These are phyloP conservation scores for Schizothorax lantsangensis DNA, from an alignment of 2,797 vertebrate species.

Conservation along the genomic window DNA sequence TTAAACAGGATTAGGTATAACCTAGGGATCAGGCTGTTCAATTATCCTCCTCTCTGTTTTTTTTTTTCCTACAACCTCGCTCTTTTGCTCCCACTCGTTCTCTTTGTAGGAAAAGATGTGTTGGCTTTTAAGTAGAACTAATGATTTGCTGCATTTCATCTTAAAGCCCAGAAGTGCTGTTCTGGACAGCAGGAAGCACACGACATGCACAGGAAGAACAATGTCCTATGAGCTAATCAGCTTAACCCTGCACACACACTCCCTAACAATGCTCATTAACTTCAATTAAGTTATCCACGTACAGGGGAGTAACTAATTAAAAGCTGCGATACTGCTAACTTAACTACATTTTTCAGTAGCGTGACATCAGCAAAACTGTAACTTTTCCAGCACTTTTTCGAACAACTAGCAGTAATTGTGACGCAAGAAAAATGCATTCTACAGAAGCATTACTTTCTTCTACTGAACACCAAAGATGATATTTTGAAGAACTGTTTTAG, in stretches of 20 bases:
- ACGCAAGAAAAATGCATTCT: background rate
- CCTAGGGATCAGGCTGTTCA: conserved; percentile 57
- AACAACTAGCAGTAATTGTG: background rate
- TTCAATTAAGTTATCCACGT: conserved; percentile 12
- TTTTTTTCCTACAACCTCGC: conserved; percentile 23
- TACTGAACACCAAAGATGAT: background rate
- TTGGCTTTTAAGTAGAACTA: conserved; percentile 39
- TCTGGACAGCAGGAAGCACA: conserved; percentile 23
- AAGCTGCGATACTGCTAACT: conserved; percentile 1
- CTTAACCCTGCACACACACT: conserved; percentile 30
- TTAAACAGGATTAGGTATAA: conserved; percentile 72
- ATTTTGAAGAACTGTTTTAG: background rate
- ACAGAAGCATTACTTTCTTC: background rate
- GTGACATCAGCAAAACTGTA: background rate
- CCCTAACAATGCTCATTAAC: conserved; percentile 26
- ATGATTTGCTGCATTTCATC: conserved; percentile 39
- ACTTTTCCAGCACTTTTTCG: background rate
- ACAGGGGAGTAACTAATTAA: conserved; percentile 9
- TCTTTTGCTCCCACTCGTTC: conserved; percentile 30
- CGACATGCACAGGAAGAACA: conserved; percentile 31
- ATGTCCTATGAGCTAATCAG: conserved; percentile 31
- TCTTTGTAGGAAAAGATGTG: conserved; percentile 22
- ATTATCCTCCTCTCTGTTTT: conserved; percentile 40
- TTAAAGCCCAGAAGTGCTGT: conserved; percentile 40
- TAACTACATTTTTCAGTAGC: background rate